Conservation (phyloP, 2,113 vertebrate genomes). For the Suricata suricatta region DNA sequence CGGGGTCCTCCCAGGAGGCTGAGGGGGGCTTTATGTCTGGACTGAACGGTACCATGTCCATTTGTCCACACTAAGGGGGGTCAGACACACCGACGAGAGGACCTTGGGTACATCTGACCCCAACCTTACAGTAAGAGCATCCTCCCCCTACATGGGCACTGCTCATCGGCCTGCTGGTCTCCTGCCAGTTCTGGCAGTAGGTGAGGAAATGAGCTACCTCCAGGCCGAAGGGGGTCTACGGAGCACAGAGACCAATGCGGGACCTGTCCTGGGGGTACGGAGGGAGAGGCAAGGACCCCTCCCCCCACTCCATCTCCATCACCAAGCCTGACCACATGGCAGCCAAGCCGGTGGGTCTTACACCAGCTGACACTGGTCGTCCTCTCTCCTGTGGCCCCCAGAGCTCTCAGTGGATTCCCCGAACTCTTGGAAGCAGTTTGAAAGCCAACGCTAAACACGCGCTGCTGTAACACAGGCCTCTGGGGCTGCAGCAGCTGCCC, state of each 20-base stretch:
- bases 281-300: neutral
- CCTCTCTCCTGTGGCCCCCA: neutral
- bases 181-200: accelerated
- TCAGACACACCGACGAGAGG: neutral
- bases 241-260: neutral
- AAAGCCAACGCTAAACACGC: neutral
- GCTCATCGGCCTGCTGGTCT: neutral
- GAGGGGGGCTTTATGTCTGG: neutral
- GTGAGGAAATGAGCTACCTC: neutral
- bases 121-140: neutral
- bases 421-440: neutral
- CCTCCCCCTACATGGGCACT: neutral
- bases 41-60: neutral
- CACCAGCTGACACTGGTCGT: neutral
- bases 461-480: neutral
- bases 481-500: neutral
- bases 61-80: neutral
- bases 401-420: neutral
- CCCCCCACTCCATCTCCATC: neutral
- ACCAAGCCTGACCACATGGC: neutral
- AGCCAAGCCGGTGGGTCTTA: neutral
- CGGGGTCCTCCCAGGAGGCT: neutral
- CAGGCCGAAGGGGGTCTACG: neutral
- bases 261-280: neutral
- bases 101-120: accelerated